Conservation (phyloP, 53 echinoderm and acorn worm species). For the Temnopleurus reevesii region DNA sequence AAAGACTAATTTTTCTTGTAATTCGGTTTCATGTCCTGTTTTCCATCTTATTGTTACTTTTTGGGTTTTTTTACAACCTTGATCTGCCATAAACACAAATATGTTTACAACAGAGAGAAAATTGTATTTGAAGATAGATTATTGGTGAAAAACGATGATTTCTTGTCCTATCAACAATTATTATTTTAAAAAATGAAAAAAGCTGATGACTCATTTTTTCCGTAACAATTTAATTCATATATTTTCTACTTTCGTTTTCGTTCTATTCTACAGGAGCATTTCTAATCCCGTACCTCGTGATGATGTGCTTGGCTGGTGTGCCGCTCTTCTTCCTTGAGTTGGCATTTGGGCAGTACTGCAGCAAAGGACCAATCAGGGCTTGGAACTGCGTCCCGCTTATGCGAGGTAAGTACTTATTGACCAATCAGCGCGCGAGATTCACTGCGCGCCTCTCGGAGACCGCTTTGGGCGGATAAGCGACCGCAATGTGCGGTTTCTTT, state of each 20-base stretch:
- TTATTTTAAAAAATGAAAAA: not conserved
- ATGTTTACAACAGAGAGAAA: too few relatives aligned
- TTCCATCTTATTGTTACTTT: too few relatives aligned
- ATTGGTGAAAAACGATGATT: too few relatives aligned
- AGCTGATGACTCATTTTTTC: not conserved
- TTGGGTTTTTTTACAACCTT: too few relatives aligned
- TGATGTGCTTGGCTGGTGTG: constrained; percentile 84
- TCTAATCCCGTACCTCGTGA: constrained; percentile 86
- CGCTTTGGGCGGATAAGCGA: not conserved
- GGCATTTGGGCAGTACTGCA: constrained; percentile 91
- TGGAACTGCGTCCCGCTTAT: constrained; percentile 87
- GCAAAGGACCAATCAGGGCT: constrained; percentile 88
- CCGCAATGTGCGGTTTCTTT: not conserved
- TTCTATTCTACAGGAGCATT: too few relatives aligned
- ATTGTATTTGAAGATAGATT: too few relatives aligned
- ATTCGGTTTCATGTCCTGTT: not conserved
- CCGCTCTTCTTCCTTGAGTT: constrained; percentile 94
- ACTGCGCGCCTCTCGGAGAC: not conserved
- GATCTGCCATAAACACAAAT: too few relatives aligned
- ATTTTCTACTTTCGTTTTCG: constrained; percentile 51
- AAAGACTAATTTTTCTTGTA: not conserved
- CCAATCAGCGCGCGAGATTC: constrained; percentile 29
- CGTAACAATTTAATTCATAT: not conserved
- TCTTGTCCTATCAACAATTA: too few relatives aligned
- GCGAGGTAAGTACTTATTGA: constrained; percentile 69